These are phyloP conservation scores for Lottia gigantea DNA, from an alignment of 2,888 invertebrate genomes.

Conservation along the genomic window DNA sequence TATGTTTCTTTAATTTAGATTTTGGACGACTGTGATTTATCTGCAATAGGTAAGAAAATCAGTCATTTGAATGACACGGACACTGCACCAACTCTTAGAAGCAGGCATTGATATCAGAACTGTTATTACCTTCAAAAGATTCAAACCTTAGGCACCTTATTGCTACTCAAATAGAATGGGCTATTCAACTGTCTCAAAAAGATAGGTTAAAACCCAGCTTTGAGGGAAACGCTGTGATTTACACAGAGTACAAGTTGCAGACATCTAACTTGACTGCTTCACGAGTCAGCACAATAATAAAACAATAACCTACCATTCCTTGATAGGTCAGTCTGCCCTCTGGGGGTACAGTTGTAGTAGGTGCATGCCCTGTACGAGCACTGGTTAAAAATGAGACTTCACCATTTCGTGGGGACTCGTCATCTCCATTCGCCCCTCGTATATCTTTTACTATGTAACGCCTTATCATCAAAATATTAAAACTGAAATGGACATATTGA, in stretches of 20 bases:
- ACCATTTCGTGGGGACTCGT: neutral
- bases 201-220: no score
- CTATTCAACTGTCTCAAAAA: no score
- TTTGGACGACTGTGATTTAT: constrained; percentile 58
- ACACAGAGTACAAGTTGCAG: no score
- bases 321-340: constrained; percentile 44
- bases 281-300: no score
- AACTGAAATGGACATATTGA: constrained; percentile 43
- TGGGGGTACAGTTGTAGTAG: constrained; percentile 14
- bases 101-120: neutral
- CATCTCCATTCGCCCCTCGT: constrained; percentile 25
- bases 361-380: neutral
- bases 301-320: constrained; percentile 36
- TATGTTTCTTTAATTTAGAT: constrained; percentile 41
- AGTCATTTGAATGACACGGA: neutral
- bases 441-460: constrained; percentile 63
- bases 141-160: no score
- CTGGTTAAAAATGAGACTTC: neutral
- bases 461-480: constrained; percentile 62
- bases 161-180: no score
- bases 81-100: no score
- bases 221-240: no score
- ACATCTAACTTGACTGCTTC: no score
- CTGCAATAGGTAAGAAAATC: constrained; percentile 33
- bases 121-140: no score